Conservation (phyloP, 2,888 invertebrate genomes). For the Diadromus collaris region DNA sequence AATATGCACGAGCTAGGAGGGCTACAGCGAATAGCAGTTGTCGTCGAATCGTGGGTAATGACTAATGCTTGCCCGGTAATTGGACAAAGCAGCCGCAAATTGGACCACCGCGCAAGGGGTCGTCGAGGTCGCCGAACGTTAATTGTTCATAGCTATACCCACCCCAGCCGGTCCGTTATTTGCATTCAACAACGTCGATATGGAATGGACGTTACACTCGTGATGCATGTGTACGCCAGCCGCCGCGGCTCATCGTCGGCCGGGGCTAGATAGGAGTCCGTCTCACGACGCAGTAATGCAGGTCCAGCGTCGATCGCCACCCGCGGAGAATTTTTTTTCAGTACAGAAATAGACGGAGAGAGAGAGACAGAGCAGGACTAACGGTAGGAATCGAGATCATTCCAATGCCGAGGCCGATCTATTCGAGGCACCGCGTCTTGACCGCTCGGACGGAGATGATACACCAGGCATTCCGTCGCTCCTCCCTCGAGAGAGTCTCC, state of each 20-base stretch:
- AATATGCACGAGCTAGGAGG: conserved; percentile 43
- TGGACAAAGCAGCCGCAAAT: conserved; percentile 80
- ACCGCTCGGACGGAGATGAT: background rate
- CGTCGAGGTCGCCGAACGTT: conserved; percentile 74
- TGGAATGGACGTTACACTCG: conserved; percentile 9
- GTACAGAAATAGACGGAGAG: conserved; percentile 56
- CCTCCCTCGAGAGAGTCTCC: background rate
- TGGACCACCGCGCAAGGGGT: conserved; percentile 78
- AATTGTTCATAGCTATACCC: conserved; percentile 72
- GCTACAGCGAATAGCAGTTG: conserved; percentile 67
- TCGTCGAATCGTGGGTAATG: conserved; percentile 71
- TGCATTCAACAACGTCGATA: conserved; percentile 58
- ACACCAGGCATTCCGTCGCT: background rate
- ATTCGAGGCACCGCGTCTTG: background rate
- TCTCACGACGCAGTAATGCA: conserved; percentile 34
- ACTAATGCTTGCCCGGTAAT: conserved; percentile 77
- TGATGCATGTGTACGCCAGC: too few species aligned
- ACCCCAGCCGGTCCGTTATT: conserved; percentile 41
- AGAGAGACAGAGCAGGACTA: background rate
- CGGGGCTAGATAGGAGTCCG: background rate
- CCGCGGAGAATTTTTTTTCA: conserved; percentile 56
- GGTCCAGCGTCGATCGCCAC: conserved; percentile 39
- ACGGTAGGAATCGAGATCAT: background rate
- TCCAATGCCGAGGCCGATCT: background rate
- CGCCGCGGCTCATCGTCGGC: conserved; percentile 14